A percentile compares a stretch with the other conserved stretches of the same genome.
These are phyloP conservation scores for Gasterosteus aculeatus DNA, from an alignment of 2,113 vertebrate genomes.

Conservation along the genomic window DNA sequence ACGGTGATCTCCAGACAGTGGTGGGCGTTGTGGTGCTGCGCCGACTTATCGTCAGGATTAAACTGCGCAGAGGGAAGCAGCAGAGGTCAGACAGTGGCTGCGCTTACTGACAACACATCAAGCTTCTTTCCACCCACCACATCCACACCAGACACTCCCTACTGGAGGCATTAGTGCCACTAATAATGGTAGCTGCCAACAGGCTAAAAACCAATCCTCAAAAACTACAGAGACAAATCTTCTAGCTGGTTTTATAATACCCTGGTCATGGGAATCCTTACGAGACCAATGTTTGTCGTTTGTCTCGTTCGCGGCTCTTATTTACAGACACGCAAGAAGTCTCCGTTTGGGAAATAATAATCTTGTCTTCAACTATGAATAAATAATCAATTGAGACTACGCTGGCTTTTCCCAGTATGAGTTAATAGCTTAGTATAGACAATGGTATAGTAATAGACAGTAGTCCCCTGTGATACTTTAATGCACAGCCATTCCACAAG, in stretches of 20 bases:
- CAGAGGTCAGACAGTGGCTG: conserved; percentile 40
- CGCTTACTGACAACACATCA: conserved; percentile 27
- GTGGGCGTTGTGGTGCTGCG: conserved; percentile 98
- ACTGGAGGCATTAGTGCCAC: conserved; percentile 1
- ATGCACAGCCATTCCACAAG: neutral
- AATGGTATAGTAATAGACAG: too few relatives aligned
- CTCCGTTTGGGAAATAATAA: conserved; percentile 9
- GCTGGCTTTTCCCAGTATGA: neutral
- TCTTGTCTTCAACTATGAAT: conserved; percentile 12
- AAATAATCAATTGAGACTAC: neutral
- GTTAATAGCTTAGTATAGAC: neutral
- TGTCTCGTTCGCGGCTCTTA: neutral
- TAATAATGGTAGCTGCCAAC: neutral
- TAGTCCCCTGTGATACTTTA: neutral
- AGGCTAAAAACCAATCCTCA: neutral
- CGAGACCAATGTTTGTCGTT: neutral
- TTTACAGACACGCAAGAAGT: neutral
- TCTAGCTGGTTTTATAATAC: neutral
- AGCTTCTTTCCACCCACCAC: conserved; percentile 41
- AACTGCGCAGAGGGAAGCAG: conserved; percentile 83
- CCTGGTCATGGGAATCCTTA: neutral
- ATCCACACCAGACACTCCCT: conserved; percentile 20
- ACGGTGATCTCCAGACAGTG: conserved; percentile 99
- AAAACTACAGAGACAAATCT: neutral
- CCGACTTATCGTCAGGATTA: conserved; percentile 99